A percentile compares a stretch with the other conserved stretches of the same genome.
phyloP scores from a whole-genome alignment of 2,797 vertebrate genomes.

The Alfaro cultratus region DNA sequence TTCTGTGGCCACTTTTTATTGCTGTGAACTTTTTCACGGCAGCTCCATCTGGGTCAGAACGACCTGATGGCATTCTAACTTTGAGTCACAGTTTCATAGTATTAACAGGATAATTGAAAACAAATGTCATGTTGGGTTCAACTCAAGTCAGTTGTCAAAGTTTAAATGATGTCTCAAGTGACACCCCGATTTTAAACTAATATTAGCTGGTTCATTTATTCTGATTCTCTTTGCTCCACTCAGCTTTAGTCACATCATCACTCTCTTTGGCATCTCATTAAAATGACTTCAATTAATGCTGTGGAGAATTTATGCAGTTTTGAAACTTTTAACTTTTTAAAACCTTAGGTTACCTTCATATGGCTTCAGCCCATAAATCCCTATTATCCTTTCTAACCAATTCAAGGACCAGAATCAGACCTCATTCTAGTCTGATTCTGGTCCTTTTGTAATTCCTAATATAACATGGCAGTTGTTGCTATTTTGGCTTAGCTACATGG shows the following conservation, averaged over 20 bases:
- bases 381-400: neutral
- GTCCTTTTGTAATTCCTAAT: neutral
- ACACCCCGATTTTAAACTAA: neutral
- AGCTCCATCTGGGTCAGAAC: neutral
- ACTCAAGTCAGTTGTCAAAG: too few relatives aligned
- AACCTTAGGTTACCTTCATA: neutral
- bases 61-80: neutral
- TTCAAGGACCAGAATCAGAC: neutral
- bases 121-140: neutral
- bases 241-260: neutral
- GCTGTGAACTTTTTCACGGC: neutral
- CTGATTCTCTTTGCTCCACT: neutral
- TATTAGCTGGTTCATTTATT: neutral
- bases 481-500: neutral
- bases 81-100: neutral
- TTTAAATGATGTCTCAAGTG: neutral
- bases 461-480: neutral
- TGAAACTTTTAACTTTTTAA: neutral
- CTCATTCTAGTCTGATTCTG: neutral
- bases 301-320: neutral
- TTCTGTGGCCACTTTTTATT: neutral
- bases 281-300: neutral
- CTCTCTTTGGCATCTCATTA: neutral
- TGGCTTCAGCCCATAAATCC: neutral
- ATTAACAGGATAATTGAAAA: neutral